Conservation (phyloP, 30 jellyfish, hydroid and myxozoan genomes). For the Sanderia malayensis region DNA sequence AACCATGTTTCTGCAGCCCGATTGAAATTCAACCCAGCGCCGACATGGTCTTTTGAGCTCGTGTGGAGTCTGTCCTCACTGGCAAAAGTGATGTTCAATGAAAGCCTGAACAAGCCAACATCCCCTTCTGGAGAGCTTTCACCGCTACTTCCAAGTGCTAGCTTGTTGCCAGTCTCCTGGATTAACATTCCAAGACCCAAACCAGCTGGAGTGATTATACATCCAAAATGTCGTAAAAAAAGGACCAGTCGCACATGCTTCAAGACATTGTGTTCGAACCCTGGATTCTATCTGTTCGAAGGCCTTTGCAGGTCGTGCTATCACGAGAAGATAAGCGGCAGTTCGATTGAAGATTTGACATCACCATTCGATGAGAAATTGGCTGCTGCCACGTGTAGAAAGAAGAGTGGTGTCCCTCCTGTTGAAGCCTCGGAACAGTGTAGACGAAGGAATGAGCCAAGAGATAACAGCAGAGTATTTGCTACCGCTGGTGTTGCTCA, state of each 20-base stretch:
- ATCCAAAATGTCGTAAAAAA: not conserved
- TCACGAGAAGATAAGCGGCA: not conserved
- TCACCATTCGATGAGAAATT: not conserved
- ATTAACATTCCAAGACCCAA: not conserved
- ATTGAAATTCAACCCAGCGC: constrained; percentile 76
- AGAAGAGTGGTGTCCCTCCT: not conserved
- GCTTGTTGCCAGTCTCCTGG: not conserved
- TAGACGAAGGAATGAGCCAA: not conserved
- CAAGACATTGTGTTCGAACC: not conserved
- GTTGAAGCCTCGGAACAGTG: not conserved
- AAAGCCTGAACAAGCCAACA: not conserved
- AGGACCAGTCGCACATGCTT: not conserved
- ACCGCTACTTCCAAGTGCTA: not conserved
- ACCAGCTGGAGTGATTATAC: not conserved
- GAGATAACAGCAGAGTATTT: not conserved
- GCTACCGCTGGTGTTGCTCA: constrained; percentile 17
- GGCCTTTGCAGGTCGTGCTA: not conserved
- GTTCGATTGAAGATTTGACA: not conserved
- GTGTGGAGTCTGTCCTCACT: constrained; percentile 51
- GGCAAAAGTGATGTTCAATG: constrained; percentile 31
- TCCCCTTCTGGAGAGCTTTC: too few relatives aligned
- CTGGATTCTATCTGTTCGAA: not conserved
- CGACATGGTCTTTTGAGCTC: constrained; percentile 80
- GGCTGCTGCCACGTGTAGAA: too few relatives aligned
- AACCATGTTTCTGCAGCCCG: constrained; percentile 30